These are phyloP conservation scores for Gonatopus flavifemur DNA, from an alignment of 1,140 invertebrate species.

Conservation along the genomic window DNA sequence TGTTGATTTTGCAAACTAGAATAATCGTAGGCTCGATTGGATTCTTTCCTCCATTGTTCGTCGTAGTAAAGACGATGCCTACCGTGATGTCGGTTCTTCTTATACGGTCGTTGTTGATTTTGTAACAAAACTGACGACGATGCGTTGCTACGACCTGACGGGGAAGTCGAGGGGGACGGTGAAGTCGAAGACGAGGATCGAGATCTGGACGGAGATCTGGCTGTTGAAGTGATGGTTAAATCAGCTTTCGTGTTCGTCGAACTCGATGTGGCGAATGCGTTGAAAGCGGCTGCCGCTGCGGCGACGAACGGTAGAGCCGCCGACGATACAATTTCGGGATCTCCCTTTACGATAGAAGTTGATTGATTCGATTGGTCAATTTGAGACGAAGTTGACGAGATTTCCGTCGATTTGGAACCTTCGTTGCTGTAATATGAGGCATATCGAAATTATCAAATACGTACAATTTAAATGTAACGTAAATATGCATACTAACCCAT, in stretches of 20 bases:
- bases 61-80: not conserved
- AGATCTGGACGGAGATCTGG: constrained; percentile 25
- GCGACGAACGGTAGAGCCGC: constrained; percentile 14
- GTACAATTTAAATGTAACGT: no score
- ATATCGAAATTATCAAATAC: no score
- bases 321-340: constrained; percentile 22
- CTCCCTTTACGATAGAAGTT: not conserved
- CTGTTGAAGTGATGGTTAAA: not conserved
- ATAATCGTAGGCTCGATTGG: no score
- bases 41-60: no score
- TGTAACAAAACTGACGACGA: not conserved
- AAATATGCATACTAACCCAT: no score
- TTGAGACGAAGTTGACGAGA: constrained; percentile 1
- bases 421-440: not conserved
- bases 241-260: constrained; percentile 1
- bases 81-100: not conserved
- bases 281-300: constrained; percentile 17
- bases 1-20: no score
- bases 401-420: constrained; percentile 23
- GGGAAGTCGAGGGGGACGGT: constrained; percentile 10
- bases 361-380: not conserved
- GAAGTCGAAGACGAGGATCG: constrained; percentile 19
- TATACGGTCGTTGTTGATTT: not conserved
- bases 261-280: constrained; percentile 15
- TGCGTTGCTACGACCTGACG: constrained; percentile 9